Percentiles rank a stretch among this genome's conserved stretches.
Conservation (phyloP, 2,113 vertebrate species). For the Todiramphus saurophagus region DNA sequence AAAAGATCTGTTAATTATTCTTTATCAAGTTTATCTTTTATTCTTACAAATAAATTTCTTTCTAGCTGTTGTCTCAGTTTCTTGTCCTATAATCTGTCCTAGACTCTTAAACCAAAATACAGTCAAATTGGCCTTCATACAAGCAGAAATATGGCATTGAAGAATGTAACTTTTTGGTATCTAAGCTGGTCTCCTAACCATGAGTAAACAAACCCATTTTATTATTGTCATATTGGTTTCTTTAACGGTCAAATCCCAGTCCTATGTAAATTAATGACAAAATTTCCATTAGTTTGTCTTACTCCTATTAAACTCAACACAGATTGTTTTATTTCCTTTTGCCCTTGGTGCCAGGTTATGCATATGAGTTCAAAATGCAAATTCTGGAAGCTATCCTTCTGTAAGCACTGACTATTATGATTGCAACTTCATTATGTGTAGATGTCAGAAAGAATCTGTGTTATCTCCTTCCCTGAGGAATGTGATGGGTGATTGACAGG, state of each 20-base stretch:
- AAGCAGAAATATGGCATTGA: not conserved
- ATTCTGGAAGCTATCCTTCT: not conserved
- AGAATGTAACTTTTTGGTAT: not conserved
- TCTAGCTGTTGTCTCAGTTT: not conserved
- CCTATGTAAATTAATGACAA: not conserved
- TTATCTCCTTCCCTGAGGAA: slow-evolving; percentile 5
- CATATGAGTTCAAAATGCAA: not conserved
- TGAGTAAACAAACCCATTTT: not conserved
- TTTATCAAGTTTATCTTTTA: not conserved
- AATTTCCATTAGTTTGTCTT: not conserved
- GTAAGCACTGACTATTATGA: not conserved
- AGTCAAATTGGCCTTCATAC: not conserved
- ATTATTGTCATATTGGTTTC: not conserved
- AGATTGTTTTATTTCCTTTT: not conserved
- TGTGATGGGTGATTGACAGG: not conserved
- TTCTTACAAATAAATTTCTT: not conserved
- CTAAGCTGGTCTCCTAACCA: not conserved
- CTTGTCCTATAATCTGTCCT: not conserved
- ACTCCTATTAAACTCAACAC: not conserved
- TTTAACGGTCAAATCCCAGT: not conserved
- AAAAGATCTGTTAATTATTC: not conserved
- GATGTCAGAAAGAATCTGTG: slow-evolving; percentile 22
- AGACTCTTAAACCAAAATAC: not conserved
- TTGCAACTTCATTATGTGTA: not conserved
- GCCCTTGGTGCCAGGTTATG: not conserved